Evolutionary conservation across 1,140 invertebrate species (phyloP).

Genomic region (Lethrus apterus): DNA sequence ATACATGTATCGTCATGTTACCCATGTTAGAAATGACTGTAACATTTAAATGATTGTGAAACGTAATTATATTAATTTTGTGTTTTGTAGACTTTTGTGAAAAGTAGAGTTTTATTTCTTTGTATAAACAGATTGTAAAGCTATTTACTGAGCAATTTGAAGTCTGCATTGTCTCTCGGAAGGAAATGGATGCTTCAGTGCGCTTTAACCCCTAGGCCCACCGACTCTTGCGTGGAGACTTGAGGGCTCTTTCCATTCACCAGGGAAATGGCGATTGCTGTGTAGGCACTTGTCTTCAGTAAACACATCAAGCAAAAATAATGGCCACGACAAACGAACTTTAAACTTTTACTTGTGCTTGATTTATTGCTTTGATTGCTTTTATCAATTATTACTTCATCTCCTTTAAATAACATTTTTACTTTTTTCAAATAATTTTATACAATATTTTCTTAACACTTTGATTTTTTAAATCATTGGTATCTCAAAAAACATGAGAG

Average conservation of each 20-base stretch:
- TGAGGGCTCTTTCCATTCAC: slow-evolving; percentile 20
- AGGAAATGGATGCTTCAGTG: slow-evolving; percentile 12
- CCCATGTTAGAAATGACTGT: not conserved
- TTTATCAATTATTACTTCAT: too few species aligned
- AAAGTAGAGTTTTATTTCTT: slow-evolving; percentile 11
- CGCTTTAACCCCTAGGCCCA: slow-evolving; percentile 13
- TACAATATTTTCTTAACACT: too few species aligned
- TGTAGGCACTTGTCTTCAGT: slow-evolving; percentile 18
- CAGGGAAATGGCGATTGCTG: slow-evolving; percentile 20
- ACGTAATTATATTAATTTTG: too few species aligned
- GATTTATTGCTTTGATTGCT: too few species aligned
- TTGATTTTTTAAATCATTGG: too few species aligned
- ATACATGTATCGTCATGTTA: not conserved
- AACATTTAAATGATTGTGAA: not conserved
- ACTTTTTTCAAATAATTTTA: too few species aligned
- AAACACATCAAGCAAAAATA: slow-evolving; percentile 21
- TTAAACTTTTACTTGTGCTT: too few species aligned
- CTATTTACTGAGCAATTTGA: slow-evolving; percentile 16
- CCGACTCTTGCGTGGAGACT: slow-evolving; percentile 17
- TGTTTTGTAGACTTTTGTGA: not conserved
- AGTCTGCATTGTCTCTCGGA: slow-evolving; percentile 16
- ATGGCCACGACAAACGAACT: slow-evolving; percentile 17
- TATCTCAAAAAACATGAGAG: too few species aligned
- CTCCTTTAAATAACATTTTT: too few species aligned
- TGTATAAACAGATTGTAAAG: slow-evolving; percentile 16